Base-by-base conservation (phyloP, 2,113 vertebrate genomes). In the Aptenodytes forsteri region DNA sequence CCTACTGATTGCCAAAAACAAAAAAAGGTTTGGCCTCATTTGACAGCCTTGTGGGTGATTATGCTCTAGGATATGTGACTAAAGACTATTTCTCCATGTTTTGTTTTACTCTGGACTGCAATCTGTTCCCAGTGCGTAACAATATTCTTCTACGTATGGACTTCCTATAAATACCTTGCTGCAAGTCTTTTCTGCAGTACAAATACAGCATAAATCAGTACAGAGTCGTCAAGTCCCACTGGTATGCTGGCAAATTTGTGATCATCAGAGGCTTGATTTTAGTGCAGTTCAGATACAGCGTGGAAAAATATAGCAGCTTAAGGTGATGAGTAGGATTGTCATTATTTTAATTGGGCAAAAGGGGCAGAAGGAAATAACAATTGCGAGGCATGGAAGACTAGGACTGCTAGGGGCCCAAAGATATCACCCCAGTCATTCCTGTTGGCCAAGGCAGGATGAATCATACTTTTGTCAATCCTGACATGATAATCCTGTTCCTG, bases 141-240 rank as follows among this genome's bases (percentile, higher is more conserved):
- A 79, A 72, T 91, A 52, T 91, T 87, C 58, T 54, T 69, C 46
- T 80, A 32, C 84, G 65, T 85, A 84, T 11, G 44, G 73, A 40
- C 34, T 76, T 76, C 36, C 93, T 92, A 91, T 62, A 92, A 91
- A 94, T 94, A 86, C 38, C 78, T 91, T 61, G 7, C 58, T 77
- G 78, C 66, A 66, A 89, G 36, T 87, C 47, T 93, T 84, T 85
- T 91, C 82, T 87, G 44, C 50, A 56, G 36, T 54, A 61, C 44
- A 72, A 85, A 73, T 72, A 72, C 13, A 58, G 23, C 44, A 54
- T 55, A 89, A 85, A 71, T 76, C 49, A 19, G 27, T n/a, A 52
- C n/a, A 26, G 59, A 58, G 34, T 25, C 6, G 3, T 62, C 42
- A 62, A 67, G 40, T 61, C 62, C 58, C 58, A 46, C 30, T 75